Evolutionary conservation across 2,888 invertebrate species (phyloP), one percentile per base, ranked within the genome.

Genomic region (Pseudanteris insignis): DNA sequence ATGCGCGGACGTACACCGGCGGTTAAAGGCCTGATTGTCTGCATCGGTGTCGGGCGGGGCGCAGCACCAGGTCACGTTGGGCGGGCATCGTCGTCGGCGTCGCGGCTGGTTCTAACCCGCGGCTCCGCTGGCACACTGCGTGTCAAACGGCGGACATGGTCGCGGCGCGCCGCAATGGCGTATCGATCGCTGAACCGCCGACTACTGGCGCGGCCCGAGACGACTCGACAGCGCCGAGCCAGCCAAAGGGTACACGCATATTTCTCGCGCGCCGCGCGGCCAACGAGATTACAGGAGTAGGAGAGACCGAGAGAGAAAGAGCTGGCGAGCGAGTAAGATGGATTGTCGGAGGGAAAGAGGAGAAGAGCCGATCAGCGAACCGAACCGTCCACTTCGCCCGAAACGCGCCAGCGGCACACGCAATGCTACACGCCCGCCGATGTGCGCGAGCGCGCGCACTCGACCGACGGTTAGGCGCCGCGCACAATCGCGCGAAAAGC

Each of bases 81-180:
- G 28, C 26, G 28, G 29, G 25, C 54, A 40, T 46, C 54, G 32
- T 44, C 33, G 44, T 21, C 44, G 38, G 28, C 33, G 38, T 25
- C 60, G 63, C 30, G 48, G 33, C 18, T 6, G 18, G 6, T 3
- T 18, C 18, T 6, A 18, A 30, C 28, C 47, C 63, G 67, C 64
- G 29, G 40, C 54, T 64, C 50, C 50, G 47, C 61, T 63, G 43
- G 38, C 60, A 34, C 47, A 54, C 62, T 62, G 63, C 54, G 61
- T 68, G 67, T 65, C 59, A 67, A 65, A 65, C 36, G 65, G 60
- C 68, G 67, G 69, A 70, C 71, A 70, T 43, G 18, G 37, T 72
- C 69, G 71, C 70, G 70, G 68, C 67, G 74, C 71, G 72, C 73
- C 71, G 70, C 70, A 76, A 73, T 73, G 75, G 75, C 74, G 75